Evolutionary conservation across 2,113 vertebrate genomes (phyloP).

Genomic region (Carassius carassius): DNA sequence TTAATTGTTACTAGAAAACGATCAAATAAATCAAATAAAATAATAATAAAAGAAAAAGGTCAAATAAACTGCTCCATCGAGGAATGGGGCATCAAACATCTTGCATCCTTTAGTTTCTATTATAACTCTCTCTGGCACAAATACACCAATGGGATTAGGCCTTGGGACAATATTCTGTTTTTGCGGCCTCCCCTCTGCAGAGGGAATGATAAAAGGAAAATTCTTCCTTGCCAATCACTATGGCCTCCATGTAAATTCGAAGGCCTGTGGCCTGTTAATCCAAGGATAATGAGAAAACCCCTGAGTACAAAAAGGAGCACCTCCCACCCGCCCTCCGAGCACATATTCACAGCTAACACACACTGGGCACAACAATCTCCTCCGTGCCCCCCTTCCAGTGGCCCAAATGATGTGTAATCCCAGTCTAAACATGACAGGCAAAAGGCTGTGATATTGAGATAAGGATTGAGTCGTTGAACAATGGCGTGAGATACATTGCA

Average conservation of each 20-base stretch:
- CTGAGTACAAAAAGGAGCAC: conserved; percentile 50
- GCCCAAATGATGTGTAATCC: conserved; percentile 61
- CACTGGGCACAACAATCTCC: conserved; percentile 58
- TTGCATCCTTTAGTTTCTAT: conserved; percentile 30
- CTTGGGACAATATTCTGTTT: conserved; percentile 47
- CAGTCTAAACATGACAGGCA: conserved; percentile 49
- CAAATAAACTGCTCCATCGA: background rate
- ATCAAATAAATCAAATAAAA: background rate
- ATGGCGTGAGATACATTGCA: conserved; percentile 34
- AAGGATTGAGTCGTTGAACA: conserved; percentile 40
- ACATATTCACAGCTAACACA: conserved; percentile 61
- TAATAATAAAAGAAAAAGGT: background rate
- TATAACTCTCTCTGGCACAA: conserved; percentile 23
- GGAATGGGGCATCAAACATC: background rate
- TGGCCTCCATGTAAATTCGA: conserved; percentile 70
- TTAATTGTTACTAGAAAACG: background rate
- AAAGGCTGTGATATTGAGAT: conserved; percentile 45
- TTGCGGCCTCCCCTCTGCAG: conserved; percentile 39
- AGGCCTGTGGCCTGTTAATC: conserved; percentile 66
- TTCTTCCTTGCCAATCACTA: conserved; percentile 54
- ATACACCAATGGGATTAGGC: conserved; percentile 48
- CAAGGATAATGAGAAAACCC: conserved; percentile 66
- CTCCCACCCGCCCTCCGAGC: conserved; percentile 45
- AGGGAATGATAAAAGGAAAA: conserved; percentile 50
- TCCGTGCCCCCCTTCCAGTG: conserved; percentile 44